Conservation (phyloP, 2,888 invertebrate genomes). For the Choreutis nemorana region DNA sequence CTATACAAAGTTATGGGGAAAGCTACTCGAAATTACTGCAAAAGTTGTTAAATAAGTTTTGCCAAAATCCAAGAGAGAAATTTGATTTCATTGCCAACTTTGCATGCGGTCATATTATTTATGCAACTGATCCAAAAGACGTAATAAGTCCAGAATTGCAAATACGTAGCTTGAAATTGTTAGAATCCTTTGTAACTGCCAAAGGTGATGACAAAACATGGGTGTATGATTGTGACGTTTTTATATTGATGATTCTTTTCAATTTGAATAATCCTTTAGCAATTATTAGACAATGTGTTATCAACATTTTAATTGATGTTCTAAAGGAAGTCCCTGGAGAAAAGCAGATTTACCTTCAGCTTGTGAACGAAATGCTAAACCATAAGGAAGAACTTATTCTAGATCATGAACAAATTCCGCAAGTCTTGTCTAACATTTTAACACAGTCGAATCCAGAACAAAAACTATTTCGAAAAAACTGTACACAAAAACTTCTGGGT, state of each 20-base stretch:
- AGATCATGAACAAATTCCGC: constrained; percentile 72
- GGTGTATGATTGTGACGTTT: constrained; percentile 46
- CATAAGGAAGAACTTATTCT: constrained; percentile 68
- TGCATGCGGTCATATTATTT: constrained; percentile 53
- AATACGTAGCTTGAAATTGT: constrained; percentile 53
- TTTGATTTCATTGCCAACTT: constrained; percentile 67
- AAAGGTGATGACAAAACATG: constrained; percentile 29
- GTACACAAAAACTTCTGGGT: constrained; percentile 34
- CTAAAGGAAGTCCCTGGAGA: constrained; percentile 29
- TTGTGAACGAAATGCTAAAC: constrained; percentile 50
- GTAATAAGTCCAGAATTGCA: constrained; percentile 57
- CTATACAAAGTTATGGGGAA: constrained; percentile 33
- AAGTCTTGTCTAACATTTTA: constrained; percentile 69
- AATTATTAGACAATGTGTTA: constrained; percentile 61
- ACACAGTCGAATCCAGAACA: constrained; percentile 57
- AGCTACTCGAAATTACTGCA: constrained; percentile 45
- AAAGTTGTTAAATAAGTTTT: constrained; percentile 49
- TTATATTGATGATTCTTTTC: constrained; percentile 64
- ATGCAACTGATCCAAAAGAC: constrained; percentile 42
- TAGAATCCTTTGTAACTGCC: constrained; percentile 31
- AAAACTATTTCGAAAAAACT: constrained; percentile 41
- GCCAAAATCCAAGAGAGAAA: constrained; percentile 44
- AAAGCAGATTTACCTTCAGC: constrained; percentile 38
- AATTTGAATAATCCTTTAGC: constrained; percentile 59
- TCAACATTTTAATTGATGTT: constrained; percentile 57